Evolutionary conservation across 2,113 vertebrate species (phyloP).

Genomic region (Misgurnus mizolepis): DNA sequence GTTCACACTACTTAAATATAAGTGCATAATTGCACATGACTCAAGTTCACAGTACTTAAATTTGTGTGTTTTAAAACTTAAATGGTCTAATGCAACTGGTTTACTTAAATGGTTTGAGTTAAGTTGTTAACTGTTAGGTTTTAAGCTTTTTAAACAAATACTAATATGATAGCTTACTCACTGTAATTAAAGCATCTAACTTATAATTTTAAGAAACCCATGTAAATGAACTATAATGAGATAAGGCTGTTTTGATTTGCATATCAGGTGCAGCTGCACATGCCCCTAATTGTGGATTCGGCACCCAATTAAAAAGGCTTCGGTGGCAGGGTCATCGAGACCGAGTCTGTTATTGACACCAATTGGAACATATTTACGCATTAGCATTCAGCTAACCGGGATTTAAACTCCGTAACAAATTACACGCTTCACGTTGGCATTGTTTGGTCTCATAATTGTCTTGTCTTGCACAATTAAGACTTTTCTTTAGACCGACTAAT

Average conservation of each 20-base stretch:
- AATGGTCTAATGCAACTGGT: too few relatives aligned
- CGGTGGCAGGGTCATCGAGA: constrained; percentile 13
- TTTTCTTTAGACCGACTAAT: constrained; percentile 19
- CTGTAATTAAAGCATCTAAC: background rate
- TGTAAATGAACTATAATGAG: constrained; percentile 37
- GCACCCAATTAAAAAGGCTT: constrained; percentile 41
- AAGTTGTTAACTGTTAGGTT: too few relatives aligned
- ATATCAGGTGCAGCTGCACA: constrained; percentile 33
- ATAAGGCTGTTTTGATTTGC: constrained; percentile 38
- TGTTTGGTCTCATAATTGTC: constrained; percentile 54
- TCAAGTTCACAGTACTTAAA: too few relatives aligned
- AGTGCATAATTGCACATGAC: too few relatives aligned
- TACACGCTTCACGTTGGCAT: constrained; percentile 48
- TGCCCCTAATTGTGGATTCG: constrained; percentile 29
- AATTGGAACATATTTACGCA: constrained; percentile 39
- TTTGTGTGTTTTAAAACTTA: too few relatives aligned
- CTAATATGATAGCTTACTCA: too few relatives aligned
- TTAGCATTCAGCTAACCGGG: constrained; percentile 35
- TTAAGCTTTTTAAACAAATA: too few relatives aligned
- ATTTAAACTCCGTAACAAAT: constrained; percentile 49
- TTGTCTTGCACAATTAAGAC: constrained; percentile 30
- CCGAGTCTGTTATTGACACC: constrained; percentile 20
- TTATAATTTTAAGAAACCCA: constrained; percentile 35
- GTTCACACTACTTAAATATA: too few relatives aligned
- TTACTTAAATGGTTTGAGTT: too few relatives aligned